A percentile compares a stretch with the other conserved stretches of the same genome.
phyloP scores from a whole-genome alignment of 2,888 invertebrate genomes.

The Anodontia alba region DNA sequence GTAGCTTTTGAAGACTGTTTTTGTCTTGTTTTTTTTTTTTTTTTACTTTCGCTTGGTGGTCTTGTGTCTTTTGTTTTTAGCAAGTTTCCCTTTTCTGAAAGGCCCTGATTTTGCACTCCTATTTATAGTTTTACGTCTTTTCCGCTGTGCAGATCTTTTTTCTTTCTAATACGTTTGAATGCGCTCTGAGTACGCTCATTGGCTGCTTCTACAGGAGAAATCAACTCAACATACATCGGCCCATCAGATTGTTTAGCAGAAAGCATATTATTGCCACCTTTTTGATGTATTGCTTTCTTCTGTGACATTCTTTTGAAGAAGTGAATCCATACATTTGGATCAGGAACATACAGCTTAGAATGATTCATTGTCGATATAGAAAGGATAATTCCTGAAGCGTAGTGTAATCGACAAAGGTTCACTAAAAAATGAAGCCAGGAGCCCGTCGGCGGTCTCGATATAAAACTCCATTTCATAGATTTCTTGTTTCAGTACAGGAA shows the following conservation, averaged over 20 bases:
- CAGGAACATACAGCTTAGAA: conserved; percentile 8
- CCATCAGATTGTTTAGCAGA: neutral
- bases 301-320: neutral
- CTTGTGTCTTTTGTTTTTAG: neutral
- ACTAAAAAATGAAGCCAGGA: neutral
- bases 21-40: neutral
- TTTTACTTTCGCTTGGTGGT: neutral
- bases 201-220: conserved; percentile 1
- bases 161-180: neutral
- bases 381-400: conserved; percentile 10
- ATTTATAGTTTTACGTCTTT: neutral
- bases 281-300: neutral
- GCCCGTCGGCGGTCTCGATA: conserved; percentile 1
- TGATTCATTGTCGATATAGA: conserved; percentile 5
- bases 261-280: neutral
- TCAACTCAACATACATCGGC: neutral
- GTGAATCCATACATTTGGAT: neutral
- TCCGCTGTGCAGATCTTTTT: neutral
- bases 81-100: neutral
- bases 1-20: neutral
- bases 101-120: neutral
- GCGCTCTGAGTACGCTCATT: neutral
- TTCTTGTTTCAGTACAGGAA: conserved; percentile 14
- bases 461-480: conserved; percentile 1
- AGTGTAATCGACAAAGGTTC: conserved; percentile 2